A percentile compares a stretch with the other conserved stretches of the same genome.
Evolutionary conservation across 2,113 vertebrate genomes (phyloP).

Genomic region (Indri indri): DNA sequence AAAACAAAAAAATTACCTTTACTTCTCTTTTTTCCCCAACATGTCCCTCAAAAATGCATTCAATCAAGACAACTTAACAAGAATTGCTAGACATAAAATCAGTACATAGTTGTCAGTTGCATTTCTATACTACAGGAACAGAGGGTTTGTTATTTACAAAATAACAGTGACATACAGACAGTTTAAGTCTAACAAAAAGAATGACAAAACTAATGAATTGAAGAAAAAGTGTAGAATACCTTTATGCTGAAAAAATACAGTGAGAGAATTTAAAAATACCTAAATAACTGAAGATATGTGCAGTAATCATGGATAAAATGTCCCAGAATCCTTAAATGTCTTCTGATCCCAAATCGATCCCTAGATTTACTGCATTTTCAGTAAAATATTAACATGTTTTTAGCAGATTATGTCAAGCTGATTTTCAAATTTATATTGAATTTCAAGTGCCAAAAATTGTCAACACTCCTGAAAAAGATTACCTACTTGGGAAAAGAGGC

Average conservation of each 20-base stretch:
- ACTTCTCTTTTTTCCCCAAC: background rate
- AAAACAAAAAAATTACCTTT: background rate
- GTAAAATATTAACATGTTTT: background rate
- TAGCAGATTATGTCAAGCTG: background rate
- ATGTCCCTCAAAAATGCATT: background rate
- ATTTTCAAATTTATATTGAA: background rate
- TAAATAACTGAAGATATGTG: background rate
- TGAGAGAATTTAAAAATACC: background rate
- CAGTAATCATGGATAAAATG: background rate
- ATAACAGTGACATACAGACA: background rate
- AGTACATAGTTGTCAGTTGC: background rate
- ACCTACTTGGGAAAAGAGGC: background rate
- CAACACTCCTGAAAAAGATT: background rate
- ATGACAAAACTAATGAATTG: background rate
- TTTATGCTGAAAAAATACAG: background rate
- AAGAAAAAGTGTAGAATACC: background rate
- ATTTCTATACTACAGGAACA: background rate
- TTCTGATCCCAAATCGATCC: background rate
- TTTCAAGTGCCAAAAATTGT: background rate
- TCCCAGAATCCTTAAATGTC: background rate
- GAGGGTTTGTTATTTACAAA: background rate
- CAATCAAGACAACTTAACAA: too few relatives aligned
- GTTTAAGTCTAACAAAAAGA: background rate
- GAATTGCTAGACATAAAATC: background rate
- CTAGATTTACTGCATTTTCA: background rate